These are phyloP conservation scores for Caerostris darwini DNA, from an alignment of 1,140 invertebrate species.

Conservation along the genomic window DNA sequence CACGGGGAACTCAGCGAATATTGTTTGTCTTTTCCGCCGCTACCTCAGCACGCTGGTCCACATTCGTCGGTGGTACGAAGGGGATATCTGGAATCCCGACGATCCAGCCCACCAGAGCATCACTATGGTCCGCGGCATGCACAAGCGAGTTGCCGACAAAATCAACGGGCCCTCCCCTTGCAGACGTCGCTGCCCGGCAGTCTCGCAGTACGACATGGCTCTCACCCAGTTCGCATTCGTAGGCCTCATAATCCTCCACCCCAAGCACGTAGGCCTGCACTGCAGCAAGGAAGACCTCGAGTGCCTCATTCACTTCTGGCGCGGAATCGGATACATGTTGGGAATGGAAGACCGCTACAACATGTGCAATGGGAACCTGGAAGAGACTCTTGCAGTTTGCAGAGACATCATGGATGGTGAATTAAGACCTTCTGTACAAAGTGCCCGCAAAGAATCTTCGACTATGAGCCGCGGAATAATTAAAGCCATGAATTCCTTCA, in stretches of 20 bases:
- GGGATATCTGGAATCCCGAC: constrained; percentile 84
- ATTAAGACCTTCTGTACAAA: constrained; percentile 52
- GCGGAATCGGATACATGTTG: constrained; percentile 89
- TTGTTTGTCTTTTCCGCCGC: constrained; percentile 86
- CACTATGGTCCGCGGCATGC: constrained; percentile 82
- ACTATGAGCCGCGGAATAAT: constrained; percentile 78
- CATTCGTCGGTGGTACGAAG: constrained; percentile 88
- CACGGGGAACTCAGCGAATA: constrained; percentile 83
- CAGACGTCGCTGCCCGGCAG: constrained; percentile 78
- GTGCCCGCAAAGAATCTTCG: constrained; percentile 67
- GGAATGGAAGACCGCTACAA: constrained; percentile 91
- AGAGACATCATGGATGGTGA: constrained; percentile 80
- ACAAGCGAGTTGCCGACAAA: constrained; percentile 81
- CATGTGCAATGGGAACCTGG: constrained; percentile 83
- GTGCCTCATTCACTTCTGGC: constrained; percentile 92
- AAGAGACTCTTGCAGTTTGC: constrained; percentile 82
- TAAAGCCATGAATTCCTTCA: constrained; percentile 76
- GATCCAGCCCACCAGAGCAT: constrained; percentile 82
- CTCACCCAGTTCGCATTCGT: constrained; percentile 81
- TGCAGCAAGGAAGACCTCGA: constrained; percentile 85
- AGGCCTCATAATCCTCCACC: constrained; percentile 80
- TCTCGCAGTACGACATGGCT: constrained; percentile 81
- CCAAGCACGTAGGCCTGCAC: constrained; percentile 79
- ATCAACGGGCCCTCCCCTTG: constrained; percentile 82
- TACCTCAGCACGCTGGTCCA: constrained; percentile 89